Base-by-base conservation (phyloP, 2,113 vertebrate genomes). In the Pelmatolapia mariae region DNA sequence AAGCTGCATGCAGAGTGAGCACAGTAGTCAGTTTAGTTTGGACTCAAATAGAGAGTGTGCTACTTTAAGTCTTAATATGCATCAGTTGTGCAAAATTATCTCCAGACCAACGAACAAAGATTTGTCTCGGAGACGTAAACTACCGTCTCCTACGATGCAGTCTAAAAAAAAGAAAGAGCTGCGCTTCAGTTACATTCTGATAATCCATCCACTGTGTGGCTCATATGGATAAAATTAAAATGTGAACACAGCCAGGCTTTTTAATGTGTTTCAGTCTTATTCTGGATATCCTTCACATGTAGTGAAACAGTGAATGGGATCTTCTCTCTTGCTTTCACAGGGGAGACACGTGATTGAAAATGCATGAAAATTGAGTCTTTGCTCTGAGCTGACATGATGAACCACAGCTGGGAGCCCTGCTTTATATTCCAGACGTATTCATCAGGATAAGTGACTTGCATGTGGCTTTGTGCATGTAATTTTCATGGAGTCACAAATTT, bases 381-480 rank as follows among this genome's bases (percentile, higher is more conserved):
- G 43, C 26, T 78, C 16, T 12, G 45, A 31, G 45, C 71, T 78
- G 26, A 76, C 71, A 76, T 76, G 71, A 78, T 78, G 71, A 78
- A 13, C 71, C 26, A n/a, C 24, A 78, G 71, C 43, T 78, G 71
- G 71, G 10, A 50, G 71, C 71, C 43, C 71, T 78, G 43, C 71
- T 50, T 78, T 78, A 50, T 78, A 78, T 78, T 50, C 71, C 26
- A 78, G 24, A 50, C 43, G 0, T 78, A 50, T 78, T 50, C 26
- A 78, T 78, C 71, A 50, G 71, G 26, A 78, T 78, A 78, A 50
- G 45, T 50, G 45, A 78, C 71, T 50, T 31, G 43, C 71, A 50
- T 78, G 71, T 50, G 71, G 71, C 4, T 78, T 50, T 78, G 45
- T 31, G 45, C 45, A 12, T 50, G 26, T 50, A n/a, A 3, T 6